Evolutionary conservation across 2,113 vertebrate species (phyloP).

Genomic region (Ginglymostoma cirratum): DNA sequence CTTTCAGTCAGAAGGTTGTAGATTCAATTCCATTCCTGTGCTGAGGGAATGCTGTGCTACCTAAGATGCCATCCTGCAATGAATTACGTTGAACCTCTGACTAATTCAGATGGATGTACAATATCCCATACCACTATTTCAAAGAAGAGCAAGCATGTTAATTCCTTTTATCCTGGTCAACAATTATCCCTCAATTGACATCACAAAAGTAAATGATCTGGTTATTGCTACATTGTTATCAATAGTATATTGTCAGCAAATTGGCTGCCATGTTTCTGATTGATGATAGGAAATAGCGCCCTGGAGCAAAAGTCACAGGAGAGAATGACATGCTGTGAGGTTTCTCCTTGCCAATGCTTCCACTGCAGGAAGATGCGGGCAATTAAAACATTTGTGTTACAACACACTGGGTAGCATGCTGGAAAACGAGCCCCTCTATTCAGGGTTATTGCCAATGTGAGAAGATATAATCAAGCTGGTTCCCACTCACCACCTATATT

Average conservation of each 20-base stretch:
- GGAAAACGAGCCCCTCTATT: no score
- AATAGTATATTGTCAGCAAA: background rate
- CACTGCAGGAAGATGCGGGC: no score
- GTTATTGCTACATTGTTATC: background rate
- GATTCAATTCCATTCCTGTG: background rate
- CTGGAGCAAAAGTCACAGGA: background rate
- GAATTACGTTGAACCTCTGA: no score
- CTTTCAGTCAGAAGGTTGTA: background rate
- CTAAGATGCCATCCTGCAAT: background rate
- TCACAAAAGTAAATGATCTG: background rate
- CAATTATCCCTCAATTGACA: background rate
- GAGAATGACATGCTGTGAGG: no score
- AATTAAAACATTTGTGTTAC: no score
- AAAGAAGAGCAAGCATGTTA: background rate
- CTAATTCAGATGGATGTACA: background rate
- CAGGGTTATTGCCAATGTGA: no score
- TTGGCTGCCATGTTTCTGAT: background rate
- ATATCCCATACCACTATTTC: background rate
- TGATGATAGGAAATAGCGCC: background rate
- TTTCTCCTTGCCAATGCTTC: no score
- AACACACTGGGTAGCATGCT: no score
- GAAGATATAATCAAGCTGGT: no score
- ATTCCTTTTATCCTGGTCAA: background rate
- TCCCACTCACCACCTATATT: no score
- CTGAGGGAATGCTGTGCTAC: background rate